Evolutionary conservation across 1,140 invertebrate species (phyloP).

Genomic region (Macrosteles quadrilineatus): DNA sequence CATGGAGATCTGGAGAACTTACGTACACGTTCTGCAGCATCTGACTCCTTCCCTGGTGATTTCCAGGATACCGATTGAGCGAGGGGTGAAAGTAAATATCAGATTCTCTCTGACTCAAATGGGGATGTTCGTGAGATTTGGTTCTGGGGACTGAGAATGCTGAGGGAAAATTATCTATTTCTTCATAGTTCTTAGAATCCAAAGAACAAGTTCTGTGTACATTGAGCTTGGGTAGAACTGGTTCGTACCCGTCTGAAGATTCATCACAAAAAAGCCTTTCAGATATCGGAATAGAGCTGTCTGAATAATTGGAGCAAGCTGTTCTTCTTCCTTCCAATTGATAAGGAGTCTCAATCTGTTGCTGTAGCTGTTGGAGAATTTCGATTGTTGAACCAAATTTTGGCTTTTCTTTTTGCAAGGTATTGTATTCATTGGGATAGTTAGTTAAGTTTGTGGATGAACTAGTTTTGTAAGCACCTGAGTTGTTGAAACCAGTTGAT

Average conservation of each 20-base stretch:
- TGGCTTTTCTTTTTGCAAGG: conserved; percentile 73
- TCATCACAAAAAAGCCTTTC: conserved; percentile 32
- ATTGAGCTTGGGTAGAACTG: conserved; percentile 21
- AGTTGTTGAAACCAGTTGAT: not conserved
- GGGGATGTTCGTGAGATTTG: conserved; percentile 24
- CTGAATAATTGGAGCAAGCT: conserved; percentile 63
- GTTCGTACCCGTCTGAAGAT: conserved; percentile 10
- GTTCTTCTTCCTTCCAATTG: conserved; percentile 51
- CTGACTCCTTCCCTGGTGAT: conserved; percentile 31
- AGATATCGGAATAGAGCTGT: conserved; percentile 45
- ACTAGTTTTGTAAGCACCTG: conserved; percentile 35
- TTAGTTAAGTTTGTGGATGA: conserved; percentile 65
- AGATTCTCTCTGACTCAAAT: conserved; percentile 21
- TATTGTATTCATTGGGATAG: conserved; percentile 83
- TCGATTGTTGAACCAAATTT: conserved; percentile 77
- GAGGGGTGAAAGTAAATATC: conserved; percentile 45
- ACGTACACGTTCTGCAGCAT: conserved; percentile 37
- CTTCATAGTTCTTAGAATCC: conserved; percentile 18
- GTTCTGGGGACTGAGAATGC: conserved; percentile 14
- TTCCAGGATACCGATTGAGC: conserved; percentile 43
- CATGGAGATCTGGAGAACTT: conserved; percentile 40
- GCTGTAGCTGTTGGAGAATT: conserved; percentile 77
- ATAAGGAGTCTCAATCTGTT: conserved; percentile 59
- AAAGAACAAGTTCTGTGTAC: conserved; percentile 17
- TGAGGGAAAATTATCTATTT: conserved; percentile 22